Conservation (phyloP, 2,113 vertebrate genomes). For the Trochalopteron elliotii region DNA sequence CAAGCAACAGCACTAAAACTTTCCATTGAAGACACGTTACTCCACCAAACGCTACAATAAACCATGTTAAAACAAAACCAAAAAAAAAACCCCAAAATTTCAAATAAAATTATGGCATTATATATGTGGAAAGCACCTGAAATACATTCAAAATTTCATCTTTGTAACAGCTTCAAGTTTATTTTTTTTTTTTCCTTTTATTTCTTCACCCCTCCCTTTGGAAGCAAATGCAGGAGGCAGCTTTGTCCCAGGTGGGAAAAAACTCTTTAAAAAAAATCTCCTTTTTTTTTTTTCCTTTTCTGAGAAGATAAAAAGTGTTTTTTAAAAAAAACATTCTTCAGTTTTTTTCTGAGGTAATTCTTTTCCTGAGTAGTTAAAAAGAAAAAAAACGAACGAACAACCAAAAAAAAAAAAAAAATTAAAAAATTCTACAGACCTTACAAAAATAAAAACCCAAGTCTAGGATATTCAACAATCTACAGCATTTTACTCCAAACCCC, state of each 20-base stretch:
- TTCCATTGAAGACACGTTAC: conserved; percentile 75
- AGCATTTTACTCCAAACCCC: conserved; percentile 41
- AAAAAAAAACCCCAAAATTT: not conserved
- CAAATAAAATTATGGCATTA: conserved; percentile 55
- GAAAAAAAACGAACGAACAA: conserved; percentile 9
- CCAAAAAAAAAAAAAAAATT: conserved; percentile 42
- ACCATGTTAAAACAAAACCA: conserved; percentile 55
- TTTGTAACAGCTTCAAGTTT: conserved; percentile 93
- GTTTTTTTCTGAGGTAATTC: conserved; percentile 87
- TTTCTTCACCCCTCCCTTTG: conserved; percentile 2
- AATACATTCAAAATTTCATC: conserved; percentile 96
- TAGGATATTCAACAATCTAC: conserved; percentile 82
- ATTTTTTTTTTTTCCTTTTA: not conserved
- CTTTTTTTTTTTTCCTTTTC: conserved; percentile 6
- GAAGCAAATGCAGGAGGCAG: conserved; percentile 75
- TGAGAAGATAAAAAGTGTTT: conserved; percentile 38
- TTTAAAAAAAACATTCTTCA: conserved; percentile 20
- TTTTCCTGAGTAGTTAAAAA: conserved; percentile 97
- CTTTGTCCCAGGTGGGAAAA: not conserved
- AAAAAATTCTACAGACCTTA: conserved; percentile 79
- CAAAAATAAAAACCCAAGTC: conserved; percentile 81
- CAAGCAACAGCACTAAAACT: conserved; percentile 62
- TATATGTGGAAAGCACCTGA: conserved; percentile 78
- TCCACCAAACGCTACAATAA: conserved; percentile 80
- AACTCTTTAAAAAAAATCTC: conserved; percentile 34